Conservation (phyloP, 1,140 invertebrate genomes). For the Patella vulgata region DNA sequence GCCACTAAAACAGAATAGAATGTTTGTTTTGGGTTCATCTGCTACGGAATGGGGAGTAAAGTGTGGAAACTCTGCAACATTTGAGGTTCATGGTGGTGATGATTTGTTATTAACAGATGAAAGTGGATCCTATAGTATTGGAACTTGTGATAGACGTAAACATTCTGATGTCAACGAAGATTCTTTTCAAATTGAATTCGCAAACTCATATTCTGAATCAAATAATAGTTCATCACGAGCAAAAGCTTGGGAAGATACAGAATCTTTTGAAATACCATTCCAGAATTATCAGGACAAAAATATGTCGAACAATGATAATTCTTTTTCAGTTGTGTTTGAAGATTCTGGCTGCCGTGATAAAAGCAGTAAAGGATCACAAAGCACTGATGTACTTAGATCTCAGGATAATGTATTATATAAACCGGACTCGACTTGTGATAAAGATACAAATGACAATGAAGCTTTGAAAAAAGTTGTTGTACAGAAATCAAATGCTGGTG, state of each 20-base stretch:
- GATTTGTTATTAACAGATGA: constrained; percentile 29
- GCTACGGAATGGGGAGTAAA: neutral
- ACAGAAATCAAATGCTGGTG: constrained; percentile 6
- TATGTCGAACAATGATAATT: constrained; percentile 23
- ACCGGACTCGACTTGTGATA: neutral
- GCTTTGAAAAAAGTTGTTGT: neutral
- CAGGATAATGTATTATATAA: too few relatives aligned
- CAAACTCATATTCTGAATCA: constrained; percentile 2
- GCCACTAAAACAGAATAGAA: too few relatives aligned
- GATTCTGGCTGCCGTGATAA: constrained; percentile 53
- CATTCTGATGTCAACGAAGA: neutral
- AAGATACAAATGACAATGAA: neutral
- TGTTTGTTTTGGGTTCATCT: too few relatives aligned
- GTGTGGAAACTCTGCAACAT: neutral
- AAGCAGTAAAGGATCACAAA: constrained; percentile 16
- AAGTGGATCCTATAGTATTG: constrained; percentile 49
- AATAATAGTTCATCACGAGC: neutral
- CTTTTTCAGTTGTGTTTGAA: constrained; percentile 72
- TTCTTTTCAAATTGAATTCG: constrained; percentile 13
- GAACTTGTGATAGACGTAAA: constrained; percentile 24
- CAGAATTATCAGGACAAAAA: neutral
- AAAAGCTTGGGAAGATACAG: constrained; percentile 10
- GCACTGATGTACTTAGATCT: too few relatives aligned
- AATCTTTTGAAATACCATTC: neutral
- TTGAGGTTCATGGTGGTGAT: too few relatives aligned